Conservation (phyloP, 53 echinoderm and acorn worm species). For the Henricia sp. region DNA sequence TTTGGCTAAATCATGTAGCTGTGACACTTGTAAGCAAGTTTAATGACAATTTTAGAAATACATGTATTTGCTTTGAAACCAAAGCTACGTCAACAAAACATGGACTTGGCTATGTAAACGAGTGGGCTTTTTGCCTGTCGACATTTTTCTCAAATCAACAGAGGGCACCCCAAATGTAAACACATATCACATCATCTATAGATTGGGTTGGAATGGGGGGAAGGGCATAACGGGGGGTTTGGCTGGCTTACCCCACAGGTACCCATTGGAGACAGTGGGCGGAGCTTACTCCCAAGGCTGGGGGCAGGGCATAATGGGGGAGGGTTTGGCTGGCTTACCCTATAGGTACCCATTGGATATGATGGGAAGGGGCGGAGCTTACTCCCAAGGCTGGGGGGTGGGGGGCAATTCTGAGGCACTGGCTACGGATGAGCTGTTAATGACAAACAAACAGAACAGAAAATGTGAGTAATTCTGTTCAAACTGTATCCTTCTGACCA, state of each 20-base stretch:
- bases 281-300: slow-evolving; percentile 87
- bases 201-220: neutral
- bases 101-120: too few relatives aligned
- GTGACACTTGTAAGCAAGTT: too few relatives aligned
- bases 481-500: too few relatives aligned
- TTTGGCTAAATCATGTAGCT: too few relatives aligned
- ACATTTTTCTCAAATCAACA: too few relatives aligned
- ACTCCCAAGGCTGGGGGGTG: slow-evolving; percentile 99
- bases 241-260: slow-evolving; percentile 50
- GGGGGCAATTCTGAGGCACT: slow-evolving; percentile 99
- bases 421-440: slow-evolving; percentile 97
- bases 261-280: slow-evolving; percentile 33
- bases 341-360: slow-evolving; percentile 31
- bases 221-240: neutral
- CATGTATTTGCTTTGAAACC: too few relatives aligned
- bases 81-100: too few relatives aligned
- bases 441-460: slow-evolving; percentile 5
- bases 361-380: slow-evolving; percentile 37
- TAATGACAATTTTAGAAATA: too few relatives aligned
- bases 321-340: slow-evolving; percentile 21
- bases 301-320: neutral
- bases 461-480: too few relatives aligned
- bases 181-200: too few relatives aligned
- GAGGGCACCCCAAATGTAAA: too few relatives aligned
- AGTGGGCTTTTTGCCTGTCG: too few relatives aligned